A percentile compares a stretch with the other conserved stretches of the same genome.
phyloP scores from a whole-genome alignment of 2,113 vertebrate genomes.

The Pagrus major region DNA sequence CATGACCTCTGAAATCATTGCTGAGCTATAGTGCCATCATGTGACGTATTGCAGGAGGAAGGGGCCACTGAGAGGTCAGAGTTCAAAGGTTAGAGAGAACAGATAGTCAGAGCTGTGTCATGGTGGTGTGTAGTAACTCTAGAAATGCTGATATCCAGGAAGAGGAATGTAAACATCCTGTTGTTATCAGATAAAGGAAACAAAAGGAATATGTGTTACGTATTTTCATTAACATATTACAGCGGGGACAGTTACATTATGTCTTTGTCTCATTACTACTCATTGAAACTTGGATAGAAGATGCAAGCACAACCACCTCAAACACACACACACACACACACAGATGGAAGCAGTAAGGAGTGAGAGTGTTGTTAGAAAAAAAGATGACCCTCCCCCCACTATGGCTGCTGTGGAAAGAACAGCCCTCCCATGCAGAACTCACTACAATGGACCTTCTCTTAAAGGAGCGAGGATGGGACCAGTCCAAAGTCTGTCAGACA shows the following conservation, averaged over 20 bases:
- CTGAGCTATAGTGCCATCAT: neutral
- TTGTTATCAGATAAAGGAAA: neutral
- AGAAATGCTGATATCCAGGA: conserved; percentile 8
- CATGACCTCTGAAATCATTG: conserved; percentile 12
- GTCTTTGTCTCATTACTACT: neutral
- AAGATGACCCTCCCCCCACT: conserved; percentile 11
- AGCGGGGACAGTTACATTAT: neutral
- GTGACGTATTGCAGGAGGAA: conserved; percentile 3
- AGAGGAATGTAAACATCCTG: conserved; percentile 1
- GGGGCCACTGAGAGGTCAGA: conserved; percentile 21
- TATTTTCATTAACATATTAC: neutral
- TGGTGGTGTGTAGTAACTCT: neutral
- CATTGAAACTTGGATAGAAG: neutral
- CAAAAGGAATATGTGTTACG: neutral
- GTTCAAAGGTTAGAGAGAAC: conserved; percentile 2
- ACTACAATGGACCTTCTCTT: conserved; percentile 84
- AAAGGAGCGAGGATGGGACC: conserved; percentile 70
- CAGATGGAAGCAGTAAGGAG: conserved; percentile 21
- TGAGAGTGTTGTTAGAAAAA: conserved; percentile 33
- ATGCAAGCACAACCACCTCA: conserved; percentile 44
- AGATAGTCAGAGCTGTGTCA: neutral
- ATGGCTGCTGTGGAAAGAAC: conserved; percentile 53
- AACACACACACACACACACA: conserved; percentile 49
- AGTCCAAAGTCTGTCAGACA: conserved; percentile 80
- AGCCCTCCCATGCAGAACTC: conserved; percentile 76